Percentiles rank a stretch among this genome's conserved stretches.
These are phyloP conservation scores for Flexamia atlantica DNA, from an alignment of 2,888 invertebrate genomes.

Conservation along the genomic window DNA sequence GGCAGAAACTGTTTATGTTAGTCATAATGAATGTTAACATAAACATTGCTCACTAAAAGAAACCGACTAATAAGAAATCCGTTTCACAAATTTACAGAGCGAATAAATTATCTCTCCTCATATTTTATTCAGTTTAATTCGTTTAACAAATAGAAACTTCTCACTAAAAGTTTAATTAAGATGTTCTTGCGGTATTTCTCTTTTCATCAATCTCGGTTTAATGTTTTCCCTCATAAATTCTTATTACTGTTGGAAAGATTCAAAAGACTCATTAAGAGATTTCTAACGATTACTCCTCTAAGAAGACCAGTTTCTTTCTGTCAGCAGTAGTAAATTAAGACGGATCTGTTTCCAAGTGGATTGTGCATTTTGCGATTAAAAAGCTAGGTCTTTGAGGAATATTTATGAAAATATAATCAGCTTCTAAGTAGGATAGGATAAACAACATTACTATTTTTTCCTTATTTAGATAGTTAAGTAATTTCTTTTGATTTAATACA, in stretches of 20 bases:
- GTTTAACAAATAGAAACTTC: constrained; percentile 1
- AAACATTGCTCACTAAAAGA: too few species aligned
- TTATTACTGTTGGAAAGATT: constrained; percentile 15
- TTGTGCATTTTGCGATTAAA: constrained; percentile 22
- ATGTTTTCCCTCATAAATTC: constrained; percentile 38
- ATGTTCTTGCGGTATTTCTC: constrained; percentile 8
- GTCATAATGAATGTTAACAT: too few species aligned
- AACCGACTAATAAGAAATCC: too few species aligned
- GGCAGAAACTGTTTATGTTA: too few species aligned
- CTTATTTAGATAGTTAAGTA: too few species aligned
- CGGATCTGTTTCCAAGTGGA: constrained; percentile 1
- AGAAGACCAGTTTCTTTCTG: constrained; percentile 31
- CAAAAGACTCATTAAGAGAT: constrained; percentile 35
- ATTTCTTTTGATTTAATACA: too few species aligned
- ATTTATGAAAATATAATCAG: too few species aligned
- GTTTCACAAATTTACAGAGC: background rate
- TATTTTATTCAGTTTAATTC: constrained; percentile 2
- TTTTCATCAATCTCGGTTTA: constrained; percentile 17
- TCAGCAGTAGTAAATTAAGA: constrained; percentile 33
- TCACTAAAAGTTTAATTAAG: constrained; percentile 12
- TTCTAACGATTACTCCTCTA: constrained; percentile 20
- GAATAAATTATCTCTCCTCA: background rate
- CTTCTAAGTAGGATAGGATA: too few species aligned
- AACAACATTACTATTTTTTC: too few species aligned
- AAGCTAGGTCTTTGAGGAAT: background rate